phyloP scores from a whole-genome alignment of 2,888 invertebrate species.

The Trimorus sp. region DNA sequence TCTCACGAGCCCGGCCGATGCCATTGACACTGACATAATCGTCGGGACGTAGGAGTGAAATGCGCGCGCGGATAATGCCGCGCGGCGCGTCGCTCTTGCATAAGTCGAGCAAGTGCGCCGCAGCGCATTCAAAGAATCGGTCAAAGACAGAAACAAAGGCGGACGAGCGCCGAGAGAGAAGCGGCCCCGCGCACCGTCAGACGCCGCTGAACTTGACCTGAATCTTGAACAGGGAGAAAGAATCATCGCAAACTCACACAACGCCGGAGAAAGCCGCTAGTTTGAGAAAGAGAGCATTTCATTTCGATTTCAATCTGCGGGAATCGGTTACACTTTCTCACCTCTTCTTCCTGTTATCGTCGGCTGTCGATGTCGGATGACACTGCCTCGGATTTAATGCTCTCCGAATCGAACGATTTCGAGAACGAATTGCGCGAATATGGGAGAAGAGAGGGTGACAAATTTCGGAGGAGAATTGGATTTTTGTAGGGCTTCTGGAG shows the following conservation, averaged over 20 bases:
- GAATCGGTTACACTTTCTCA: slow-evolving; percentile 71
- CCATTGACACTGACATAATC: slow-evolving; percentile 80
- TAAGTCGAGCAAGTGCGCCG: slow-evolving; percentile 66
- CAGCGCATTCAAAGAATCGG: slow-evolving; percentile 45
- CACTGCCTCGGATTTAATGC: too few species aligned
- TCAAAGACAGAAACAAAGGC: slow-evolving; percentile 67
- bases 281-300: slow-evolving; percentile 72
- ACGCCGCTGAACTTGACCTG: slow-evolving; percentile 67
- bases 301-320: slow-evolving; percentile 76
- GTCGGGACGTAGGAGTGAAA: slow-evolving; percentile 73
- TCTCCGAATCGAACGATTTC: too few species aligned
- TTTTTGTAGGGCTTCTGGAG: too few species aligned
- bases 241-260: slow-evolving; percentile 68
- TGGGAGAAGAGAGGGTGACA: too few species aligned
- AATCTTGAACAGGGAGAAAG: slow-evolving; percentile 64
- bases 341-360: slow-evolving; percentile 54
- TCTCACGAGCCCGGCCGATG: slow-evolving; percentile 71
- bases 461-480: too few species aligned
- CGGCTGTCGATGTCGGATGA: too few species aligned
- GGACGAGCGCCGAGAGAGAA: slow-evolving; percentile 42
- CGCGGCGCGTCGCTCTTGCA: slow-evolving; percentile 69
- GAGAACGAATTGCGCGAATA: too few species aligned
- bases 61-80: slow-evolving; percentile 66
- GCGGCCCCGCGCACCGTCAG: slow-evolving; percentile 51
- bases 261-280: slow-evolving; percentile 69